Base-by-base conservation (phyloP, 53 echinoderm and acorn worm genomes). In the Mesocentrotus franciscanus region DNA sequence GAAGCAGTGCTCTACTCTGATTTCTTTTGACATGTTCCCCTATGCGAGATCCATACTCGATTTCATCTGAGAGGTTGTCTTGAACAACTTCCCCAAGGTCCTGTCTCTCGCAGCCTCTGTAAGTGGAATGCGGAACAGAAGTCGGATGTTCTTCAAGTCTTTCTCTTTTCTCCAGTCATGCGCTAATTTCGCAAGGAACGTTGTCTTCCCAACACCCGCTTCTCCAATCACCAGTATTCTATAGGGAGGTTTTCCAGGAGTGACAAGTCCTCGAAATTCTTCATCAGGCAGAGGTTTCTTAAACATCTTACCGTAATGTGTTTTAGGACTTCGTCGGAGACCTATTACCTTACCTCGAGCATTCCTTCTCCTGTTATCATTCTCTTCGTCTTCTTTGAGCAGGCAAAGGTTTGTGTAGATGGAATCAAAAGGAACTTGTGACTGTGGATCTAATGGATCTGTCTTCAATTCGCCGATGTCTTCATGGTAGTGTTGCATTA, bases 51-150 rank as follows among this genome's bases (percentile, higher is more conserved):
- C 22, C 85, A 85, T 57, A 85, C 55, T 85, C 85, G 85, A 8
- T 85, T 85, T 57, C 85, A 85, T 85, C 85, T 49, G 85, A 85
- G 4, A 85, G 85, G 56, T 85, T 56, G 9, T 85, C 85, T 85
- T 85, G 85, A 24, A 85, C n/a, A 56, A 57, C 57, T 85, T 85
- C 55, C 16, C 85, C 56, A 85, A 85, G 49, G 20, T 56, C 24
- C 10, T 10, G 1, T 85, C 24, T 22, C 85, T n/a, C 16, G 14
- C n/a, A 56, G 85, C 56, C 26, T 85, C 85, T 85, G 85, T 26
- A 85, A 85, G 85, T 0, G 85, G 85, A 85, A 85, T 55, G 3
- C 85, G 85, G n/a, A 85, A 85, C 56, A 85, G n/a, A 49, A 85
- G 85, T 10, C n/a, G 8, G 12, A 85, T 85, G 56, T 74, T 74